Evolutionary conservation across 2,797 vertebrate genomes (phyloP), one percentile per base, ranked within the genome.

Genomic region (Lithobates pipiens): DNA sequence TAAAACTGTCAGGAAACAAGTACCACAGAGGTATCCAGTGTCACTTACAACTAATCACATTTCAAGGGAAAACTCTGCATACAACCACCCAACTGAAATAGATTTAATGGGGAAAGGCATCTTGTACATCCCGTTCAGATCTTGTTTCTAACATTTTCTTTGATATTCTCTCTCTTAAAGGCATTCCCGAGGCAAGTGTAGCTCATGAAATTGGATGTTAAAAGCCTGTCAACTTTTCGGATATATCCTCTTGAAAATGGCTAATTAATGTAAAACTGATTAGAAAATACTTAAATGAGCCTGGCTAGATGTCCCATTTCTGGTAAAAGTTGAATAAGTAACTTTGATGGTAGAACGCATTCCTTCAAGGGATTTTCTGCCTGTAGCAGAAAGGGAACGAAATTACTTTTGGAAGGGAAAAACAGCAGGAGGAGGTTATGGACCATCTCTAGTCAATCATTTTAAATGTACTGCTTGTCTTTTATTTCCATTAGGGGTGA

Each of bases 111-210:
- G 42, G 21, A 69, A 69, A 21, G n/a, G 25, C 39, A 46, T 50
- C 32, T 39, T 39, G 39, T 39, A 71, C 78, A 70, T 81, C 79
- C 69, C 39, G 50, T 63, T 39, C 34, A 42, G 32, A 73, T 72
- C 69, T 63, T 57, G 44, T 15, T 46, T 72, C 34, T 72, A 71
- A 25, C 18, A 46, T 42, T 39, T 39, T 27, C 79, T 81, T 81
- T 81, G 79, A 81, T 80, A 80, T 36, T 80, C 36, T 46, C 29
- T 80, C 54, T 81, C 69, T 39, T 81, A 63, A 61, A 81, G 79
- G 50, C 50, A 81, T 72, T 72, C 34, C 69, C 72, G n/a, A 71
- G 78, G 68, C 67, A 72, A 42, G 21, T 10, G 21, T 36, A 57
- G 29, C 44, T 70, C 68, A 46, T 81, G 73, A 81, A 81, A 81